A percentile compares a stretch with the other conserved stretches of the same genome.
Conservation (phyloP, 2,113 vertebrate species). For the Crotalus viridis region DNA sequence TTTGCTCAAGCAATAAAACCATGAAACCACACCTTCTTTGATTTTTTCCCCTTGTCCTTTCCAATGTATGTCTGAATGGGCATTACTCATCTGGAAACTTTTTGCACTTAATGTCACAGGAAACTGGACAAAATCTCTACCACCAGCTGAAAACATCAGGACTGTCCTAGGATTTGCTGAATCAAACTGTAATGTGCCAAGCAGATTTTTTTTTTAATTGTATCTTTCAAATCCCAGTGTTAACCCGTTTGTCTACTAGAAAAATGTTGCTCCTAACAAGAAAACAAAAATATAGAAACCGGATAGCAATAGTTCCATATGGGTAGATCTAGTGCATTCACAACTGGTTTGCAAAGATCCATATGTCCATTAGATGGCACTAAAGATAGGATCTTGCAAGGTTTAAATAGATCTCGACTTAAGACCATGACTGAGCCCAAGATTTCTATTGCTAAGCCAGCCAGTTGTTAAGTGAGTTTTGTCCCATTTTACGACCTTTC, state of each 20-base stretch:
- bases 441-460: no score
- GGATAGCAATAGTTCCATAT: slow-evolving; percentile 5
- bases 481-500: no score
- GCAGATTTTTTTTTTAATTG: slow-evolving; percentile 50
- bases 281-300: slow-evolving; percentile 9
- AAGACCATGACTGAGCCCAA: no score
- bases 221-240: slow-evolving; percentile 34
- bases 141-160: slow-evolving; percentile 48
- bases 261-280: slow-evolving; percentile 28
- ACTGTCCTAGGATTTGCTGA: slow-evolving; percentile 55
- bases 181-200: slow-evolving; percentile 65
- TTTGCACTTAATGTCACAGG: slow-evolving; percentile 55
- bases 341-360: not conserved
- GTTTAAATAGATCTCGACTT: no score
- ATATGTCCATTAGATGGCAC: not conserved
- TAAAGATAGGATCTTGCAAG: no score
- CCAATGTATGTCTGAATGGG: slow-evolving; percentile 59
- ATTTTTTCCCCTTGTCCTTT: slow-evolving; percentile 42
- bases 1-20: slow-evolving; percentile 33
- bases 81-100: slow-evolving; percentile 75
- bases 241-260: slow-evolving; percentile 16
- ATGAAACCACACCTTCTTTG: slow-evolving; percentile 44
- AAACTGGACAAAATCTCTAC: slow-evolving; percentile 61
- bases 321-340: not conserved
- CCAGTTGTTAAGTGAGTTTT: no score